phyloP scores from a whole-genome alignment of 23 tunicate species.

The Botrylloides violaceus region DNA sequence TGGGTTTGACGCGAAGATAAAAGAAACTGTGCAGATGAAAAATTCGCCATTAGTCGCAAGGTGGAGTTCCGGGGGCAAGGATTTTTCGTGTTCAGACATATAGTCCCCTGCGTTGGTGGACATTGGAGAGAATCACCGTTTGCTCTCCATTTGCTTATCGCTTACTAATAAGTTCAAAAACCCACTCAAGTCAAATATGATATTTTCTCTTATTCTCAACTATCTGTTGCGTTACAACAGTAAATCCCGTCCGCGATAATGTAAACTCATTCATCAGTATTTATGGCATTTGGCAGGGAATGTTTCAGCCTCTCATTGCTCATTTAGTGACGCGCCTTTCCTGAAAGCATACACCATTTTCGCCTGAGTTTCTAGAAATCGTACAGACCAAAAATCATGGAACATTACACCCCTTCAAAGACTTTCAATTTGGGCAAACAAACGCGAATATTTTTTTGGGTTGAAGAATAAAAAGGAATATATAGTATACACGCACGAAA shows the following conservation, averaged over 20 bases:
- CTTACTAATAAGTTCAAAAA: not conserved
- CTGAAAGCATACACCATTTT: not conserved
- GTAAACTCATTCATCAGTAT: not conserved
- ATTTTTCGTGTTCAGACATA: too few species aligned
- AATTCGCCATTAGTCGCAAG: too few species aligned
- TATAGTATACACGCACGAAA: not conserved
- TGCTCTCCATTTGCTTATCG: not conserved
- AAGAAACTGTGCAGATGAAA: too few species aligned
- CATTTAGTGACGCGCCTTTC: not conserved
- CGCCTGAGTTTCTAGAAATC: not conserved
- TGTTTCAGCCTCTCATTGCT: not conserved
- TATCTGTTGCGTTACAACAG: not conserved
- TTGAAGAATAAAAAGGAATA: not conserved
- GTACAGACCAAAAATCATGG: not conserved
- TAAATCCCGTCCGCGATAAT: not conserved
- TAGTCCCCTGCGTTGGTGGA: too few species aligned
- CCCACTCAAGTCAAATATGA: not conserved
- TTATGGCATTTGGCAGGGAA: not conserved
- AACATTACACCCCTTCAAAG: slow-evolving; percentile 36
- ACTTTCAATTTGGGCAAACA: not conserved
- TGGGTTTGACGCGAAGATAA: too few species aligned
- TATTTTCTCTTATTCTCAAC: not conserved
- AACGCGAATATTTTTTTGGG: not conserved
- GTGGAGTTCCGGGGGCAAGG: too few species aligned
- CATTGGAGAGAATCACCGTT: too few species aligned